Conservation (phyloP, 1,140 invertebrate genomes). For the Drosophila simulans region DNA sequence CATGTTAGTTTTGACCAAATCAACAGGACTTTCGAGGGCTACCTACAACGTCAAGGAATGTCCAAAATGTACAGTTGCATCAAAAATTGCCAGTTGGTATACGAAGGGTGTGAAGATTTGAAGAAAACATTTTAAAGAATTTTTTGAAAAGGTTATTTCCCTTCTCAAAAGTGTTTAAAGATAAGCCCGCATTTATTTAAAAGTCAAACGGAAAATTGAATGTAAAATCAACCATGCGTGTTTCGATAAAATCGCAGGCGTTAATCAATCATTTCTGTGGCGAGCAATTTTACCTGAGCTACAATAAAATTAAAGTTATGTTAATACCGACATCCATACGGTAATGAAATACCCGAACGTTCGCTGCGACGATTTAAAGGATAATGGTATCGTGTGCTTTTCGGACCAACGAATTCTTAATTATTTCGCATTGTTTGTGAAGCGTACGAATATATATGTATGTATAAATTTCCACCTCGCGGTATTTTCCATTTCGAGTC, state of each 20-base stretch:
- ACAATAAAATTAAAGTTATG: slow-evolving; percentile 37
- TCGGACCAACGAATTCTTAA: slow-evolving; percentile 49
- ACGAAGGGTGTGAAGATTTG: not conserved
- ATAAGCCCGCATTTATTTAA: not conserved
- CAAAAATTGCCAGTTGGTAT: not conserved
- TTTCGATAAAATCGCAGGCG: slow-evolving; percentile 14
- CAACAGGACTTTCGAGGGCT: not conserved
- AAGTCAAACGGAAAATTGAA: slow-evolving; percentile 2
- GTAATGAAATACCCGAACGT: slow-evolving; percentile 31
- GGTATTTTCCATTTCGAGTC: slow-evolving; percentile 18
- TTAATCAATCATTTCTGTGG: slow-evolving; percentile 20
- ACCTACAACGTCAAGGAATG: slow-evolving; percentile 2
- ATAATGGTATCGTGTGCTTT: slow-evolving; percentile 27
- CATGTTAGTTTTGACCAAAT: slow-evolving; percentile 15
- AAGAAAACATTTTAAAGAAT: not conserved
- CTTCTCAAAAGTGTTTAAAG: no score
- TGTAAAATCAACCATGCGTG: not conserved
- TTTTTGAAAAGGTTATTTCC: no score
- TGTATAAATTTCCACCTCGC: not conserved
- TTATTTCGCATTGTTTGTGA: slow-evolving; percentile 57
- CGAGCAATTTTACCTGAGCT: slow-evolving; percentile 21
- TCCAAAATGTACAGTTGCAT: slow-evolving; percentile 1
- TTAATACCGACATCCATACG: slow-evolving; percentile 30
- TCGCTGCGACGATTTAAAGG: slow-evolving; percentile 4
- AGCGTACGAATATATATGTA: not conserved